Conservation (phyloP, 2,113 vertebrate species). For the Malurus melanocephalus region DNA sequence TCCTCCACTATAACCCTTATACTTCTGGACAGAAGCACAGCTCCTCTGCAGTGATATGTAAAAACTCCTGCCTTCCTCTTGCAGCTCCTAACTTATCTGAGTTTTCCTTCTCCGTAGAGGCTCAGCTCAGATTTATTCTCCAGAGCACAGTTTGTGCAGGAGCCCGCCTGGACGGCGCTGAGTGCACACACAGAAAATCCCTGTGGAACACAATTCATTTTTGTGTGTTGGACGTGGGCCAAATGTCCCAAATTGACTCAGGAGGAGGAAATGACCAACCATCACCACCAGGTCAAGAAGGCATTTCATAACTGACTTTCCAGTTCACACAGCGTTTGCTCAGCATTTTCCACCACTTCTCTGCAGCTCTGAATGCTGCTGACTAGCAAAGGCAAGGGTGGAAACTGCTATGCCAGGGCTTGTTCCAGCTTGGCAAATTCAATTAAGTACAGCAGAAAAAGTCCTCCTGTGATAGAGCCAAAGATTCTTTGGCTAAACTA, state of each 20-base stretch:
- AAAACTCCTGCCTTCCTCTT: background rate
- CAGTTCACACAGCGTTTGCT: background rate
- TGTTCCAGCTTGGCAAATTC: conserved; percentile 42
- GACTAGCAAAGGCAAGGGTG: conserved; percentile 11
- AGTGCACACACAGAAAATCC: background rate
- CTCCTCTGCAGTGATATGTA: background rate
- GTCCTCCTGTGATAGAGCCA: background rate
- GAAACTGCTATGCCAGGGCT: conserved; percentile 22
- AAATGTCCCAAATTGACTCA: background rate
- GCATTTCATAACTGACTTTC: background rate
- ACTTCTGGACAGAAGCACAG: background rate
- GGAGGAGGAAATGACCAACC: background rate
- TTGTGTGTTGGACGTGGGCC: rapidly evolving
- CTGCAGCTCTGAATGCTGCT: background rate
- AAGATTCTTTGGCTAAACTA: background rate
- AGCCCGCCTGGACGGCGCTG: rapidly evolving
- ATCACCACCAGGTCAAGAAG: background rate
- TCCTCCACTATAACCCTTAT: background rate
- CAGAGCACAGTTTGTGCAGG: background rate
- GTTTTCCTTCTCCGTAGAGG: background rate
- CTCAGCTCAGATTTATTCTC: background rate
- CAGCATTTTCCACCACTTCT: background rate
- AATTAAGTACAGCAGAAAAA: background rate
- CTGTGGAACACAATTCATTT: background rate
- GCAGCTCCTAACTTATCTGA: background rate